phyloP scores from a whole-genome alignment of 2,888 invertebrate genomes.

The Phalera bucephala region DNA sequence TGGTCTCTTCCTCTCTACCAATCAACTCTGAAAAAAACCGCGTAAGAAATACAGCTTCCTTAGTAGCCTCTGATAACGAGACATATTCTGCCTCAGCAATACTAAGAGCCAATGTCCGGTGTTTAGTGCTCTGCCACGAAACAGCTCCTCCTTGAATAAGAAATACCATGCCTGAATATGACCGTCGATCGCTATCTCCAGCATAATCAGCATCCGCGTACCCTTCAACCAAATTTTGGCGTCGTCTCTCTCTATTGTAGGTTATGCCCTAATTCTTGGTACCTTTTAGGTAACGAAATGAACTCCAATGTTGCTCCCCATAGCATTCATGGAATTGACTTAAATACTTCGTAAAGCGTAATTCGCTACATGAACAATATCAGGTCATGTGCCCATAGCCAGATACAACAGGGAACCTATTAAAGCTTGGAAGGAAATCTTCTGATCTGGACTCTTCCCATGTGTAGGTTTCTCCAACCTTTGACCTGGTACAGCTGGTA shows the following conservation, averaged over 20 bases:
- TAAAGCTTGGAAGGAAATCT: not conserved
- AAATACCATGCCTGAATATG: not conserved
- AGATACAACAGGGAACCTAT: conserved; percentile 6
- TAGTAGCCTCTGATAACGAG: too few relatives aligned
- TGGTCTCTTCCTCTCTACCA: too few relatives aligned
- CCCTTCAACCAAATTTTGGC: not conserved
- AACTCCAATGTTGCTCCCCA: not conserved
- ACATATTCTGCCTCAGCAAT: too few relatives aligned
- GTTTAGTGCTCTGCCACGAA: not conserved
- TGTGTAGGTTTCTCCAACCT: not conserved
- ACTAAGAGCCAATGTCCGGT: not conserved
- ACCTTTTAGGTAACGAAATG: not conserved
- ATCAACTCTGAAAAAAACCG: too few relatives aligned
- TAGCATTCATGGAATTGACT: conserved; percentile 3
- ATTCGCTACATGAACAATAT: conserved; percentile 3
- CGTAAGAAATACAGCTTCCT: too few relatives aligned
- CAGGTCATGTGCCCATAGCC: conserved; percentile 2
- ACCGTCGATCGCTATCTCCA: not conserved
- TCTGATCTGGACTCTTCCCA: not conserved
- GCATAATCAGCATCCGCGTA: not conserved
- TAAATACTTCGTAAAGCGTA: too few relatives aligned
- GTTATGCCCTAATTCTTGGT: not conserved
- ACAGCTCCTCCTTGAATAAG: not conserved
- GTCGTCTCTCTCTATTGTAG: not conserved
- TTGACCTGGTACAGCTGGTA: not conserved